A percentile compares a stretch with the other conserved stretches of the same genome.
Evolutionary conservation across 23 tunicate species (phyloP).

Genomic region (Trididemnum clinides): DNA sequence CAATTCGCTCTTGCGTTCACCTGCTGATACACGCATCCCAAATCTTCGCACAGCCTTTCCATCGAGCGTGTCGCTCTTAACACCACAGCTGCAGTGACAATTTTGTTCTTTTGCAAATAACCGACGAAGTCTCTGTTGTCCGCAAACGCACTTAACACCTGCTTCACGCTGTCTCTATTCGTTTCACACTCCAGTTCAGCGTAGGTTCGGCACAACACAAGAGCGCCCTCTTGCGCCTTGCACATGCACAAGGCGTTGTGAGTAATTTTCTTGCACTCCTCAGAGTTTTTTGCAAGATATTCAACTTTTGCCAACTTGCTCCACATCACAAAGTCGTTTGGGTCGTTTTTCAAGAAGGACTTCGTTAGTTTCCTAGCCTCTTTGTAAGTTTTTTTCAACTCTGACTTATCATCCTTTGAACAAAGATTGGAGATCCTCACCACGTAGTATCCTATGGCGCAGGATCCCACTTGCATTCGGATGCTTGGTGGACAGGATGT

Average conservation of each 20-base stretch:
- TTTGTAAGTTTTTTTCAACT: slow-evolving; percentile 52
- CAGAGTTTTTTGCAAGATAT: slow-evolving; percentile 36
- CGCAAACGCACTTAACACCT: slow-evolving; percentile 45
- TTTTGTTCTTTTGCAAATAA: slow-evolving; percentile 26
- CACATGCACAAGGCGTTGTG: slow-evolving; percentile 55
- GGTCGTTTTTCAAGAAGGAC: slow-evolving; percentile 36
- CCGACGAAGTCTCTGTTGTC: slow-evolving; percentile 51
- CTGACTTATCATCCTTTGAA: background rate
- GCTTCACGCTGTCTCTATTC: slow-evolving; percentile 2
- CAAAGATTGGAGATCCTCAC: background rate
- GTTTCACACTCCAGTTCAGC: slow-evolving; percentile 1
- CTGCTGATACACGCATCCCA: slow-evolving; percentile 56
- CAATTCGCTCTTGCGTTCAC: too few species aligned
- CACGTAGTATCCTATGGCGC: slow-evolving; percentile 23
- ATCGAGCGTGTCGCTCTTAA: slow-evolving; percentile 22
- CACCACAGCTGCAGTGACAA: slow-evolving; percentile 32
- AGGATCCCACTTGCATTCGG: background rate
- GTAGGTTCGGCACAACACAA: slow-evolving; percentile 29
- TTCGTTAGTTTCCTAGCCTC: slow-evolving; percentile 74
- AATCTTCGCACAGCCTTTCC: slow-evolving; percentile 58
- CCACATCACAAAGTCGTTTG: slow-evolving; percentile 66
- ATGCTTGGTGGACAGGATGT: background rate
- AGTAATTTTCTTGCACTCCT: slow-evolving; percentile 51
- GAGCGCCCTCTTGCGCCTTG: slow-evolving; percentile 33
- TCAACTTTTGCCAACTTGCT: slow-evolving; percentile 64